Base-by-base conservation (phyloP, 2,888 invertebrate genomes). In the Cheilosia impressa region DNA sequence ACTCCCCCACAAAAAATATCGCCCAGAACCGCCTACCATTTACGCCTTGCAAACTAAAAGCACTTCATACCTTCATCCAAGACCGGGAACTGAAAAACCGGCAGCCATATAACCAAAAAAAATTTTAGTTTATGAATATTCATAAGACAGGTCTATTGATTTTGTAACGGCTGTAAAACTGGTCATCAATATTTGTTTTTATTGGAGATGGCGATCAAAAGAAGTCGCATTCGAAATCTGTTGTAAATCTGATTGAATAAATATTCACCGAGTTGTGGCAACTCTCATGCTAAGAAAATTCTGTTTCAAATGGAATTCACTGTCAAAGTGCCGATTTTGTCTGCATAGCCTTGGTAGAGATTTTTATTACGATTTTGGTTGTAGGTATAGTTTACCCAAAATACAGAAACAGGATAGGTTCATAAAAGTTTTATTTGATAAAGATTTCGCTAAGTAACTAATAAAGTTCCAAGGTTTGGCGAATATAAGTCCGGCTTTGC, bases 111-210 rank as follows among this genome's bases (percentile, higher is more conserved):
- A 38, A 4, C 38, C 38, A 38, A 38, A 3, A 34, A 22, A 38
- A 38, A 38, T 13, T 1, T 2, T 3, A 45, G 2, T 43, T 57
- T 50, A 45, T 68, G 13, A 43, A 68, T 55, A 68, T 68, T 43
- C n/a, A 68, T 43, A 41, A 55, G 22, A 31, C 50, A 55, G 3
- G 17, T 68, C 43, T 17, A 15, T 31, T 68, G 68, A 45, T 68
- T 68, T 55, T 68, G 68, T 57, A 68, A 68, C 68, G 68, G 68
- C 22, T 43, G 45, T 68, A n/a, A 55, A 57, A 68, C n/a, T 17
- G n/a, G 52, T 19, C 38, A 38, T 38, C 38, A 13, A 38, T 38
- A 38, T 38, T 10, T 4, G 3, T 4, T 38, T 34, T 13, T 38
- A 38, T 4, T 38, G 13, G 38, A 13, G 38, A 38, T 13, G 4